Evolutionary conservation across 1,140 invertebrate genomes (phyloP).

Genomic region (Drosophila mojavensis): DNA sequence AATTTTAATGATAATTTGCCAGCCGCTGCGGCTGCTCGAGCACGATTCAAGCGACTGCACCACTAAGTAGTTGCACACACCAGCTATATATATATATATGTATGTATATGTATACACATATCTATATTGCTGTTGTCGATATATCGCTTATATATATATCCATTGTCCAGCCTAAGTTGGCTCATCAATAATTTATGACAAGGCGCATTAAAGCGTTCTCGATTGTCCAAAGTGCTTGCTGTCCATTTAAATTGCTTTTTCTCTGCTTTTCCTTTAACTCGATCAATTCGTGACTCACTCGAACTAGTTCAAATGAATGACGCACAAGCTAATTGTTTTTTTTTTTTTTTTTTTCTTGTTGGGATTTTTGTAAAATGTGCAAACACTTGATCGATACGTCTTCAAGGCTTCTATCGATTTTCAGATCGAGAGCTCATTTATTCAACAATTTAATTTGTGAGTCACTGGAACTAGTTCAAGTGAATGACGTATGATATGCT

Average conservation of each 20-base stretch:
- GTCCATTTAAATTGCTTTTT: constrained; percentile 6
- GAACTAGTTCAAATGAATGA: constrained; percentile 2
- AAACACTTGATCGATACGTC: too few species aligned
- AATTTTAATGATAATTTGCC: constrained; percentile 75
- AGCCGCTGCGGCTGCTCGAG: constrained; percentile 7
- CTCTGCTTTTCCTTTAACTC: background rate
- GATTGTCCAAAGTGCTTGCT: constrained; percentile 18
- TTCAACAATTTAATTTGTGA: too few species aligned
- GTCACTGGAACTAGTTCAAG: too few species aligned
- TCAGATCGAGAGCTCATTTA: too few species aligned
- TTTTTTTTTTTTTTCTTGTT: too few species aligned
- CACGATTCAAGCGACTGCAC: constrained; percentile 14
- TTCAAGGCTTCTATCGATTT: too few species aligned
- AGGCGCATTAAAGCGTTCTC: constrained; percentile 38
- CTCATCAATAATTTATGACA: constrained; percentile 68
- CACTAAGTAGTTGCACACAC: constrained; percentile 21
- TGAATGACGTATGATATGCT: too few species aligned
- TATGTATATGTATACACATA: constrained; percentile 13
- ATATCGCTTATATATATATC: background rate
- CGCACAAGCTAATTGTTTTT: background rate
- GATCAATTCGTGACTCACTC: background rate
- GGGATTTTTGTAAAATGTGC: too few species aligned
- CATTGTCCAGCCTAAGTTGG: constrained; percentile 40
- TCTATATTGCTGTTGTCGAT: background rate
- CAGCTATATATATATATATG: constrained; percentile 17